A percentile compares a stretch with the other conserved stretches of the same genome.
phyloP scores from a whole-genome alignment of 2,113 vertebrate species.

The Calidris pugnax region DNA sequence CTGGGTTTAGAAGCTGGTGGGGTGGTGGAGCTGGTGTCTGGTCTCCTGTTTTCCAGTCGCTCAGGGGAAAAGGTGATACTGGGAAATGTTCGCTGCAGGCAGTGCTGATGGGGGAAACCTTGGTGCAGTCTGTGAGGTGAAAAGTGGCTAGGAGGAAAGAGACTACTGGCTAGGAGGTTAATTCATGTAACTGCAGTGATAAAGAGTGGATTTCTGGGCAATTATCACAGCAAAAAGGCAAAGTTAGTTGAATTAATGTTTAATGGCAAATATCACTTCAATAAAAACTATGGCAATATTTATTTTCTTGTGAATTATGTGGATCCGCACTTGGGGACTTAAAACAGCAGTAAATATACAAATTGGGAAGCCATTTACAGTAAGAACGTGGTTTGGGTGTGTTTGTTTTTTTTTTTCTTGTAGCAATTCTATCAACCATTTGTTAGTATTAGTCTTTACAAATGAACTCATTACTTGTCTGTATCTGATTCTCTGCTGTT shows the following conservation, averaged over 20 bases:
- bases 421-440: rapidly evolving
- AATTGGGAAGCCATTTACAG: not conserved
- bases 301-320: not conserved
- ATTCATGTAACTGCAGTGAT: rapidly evolving
- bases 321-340: no score
- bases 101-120: rapidly evolving
- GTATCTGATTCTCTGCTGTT: not conserved
- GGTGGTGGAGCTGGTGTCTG: rapidly evolving
- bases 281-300: not conserved
- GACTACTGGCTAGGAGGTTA: no score
- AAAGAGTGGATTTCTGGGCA: not conserved
- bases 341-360: not conserved
- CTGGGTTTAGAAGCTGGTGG: rapidly evolving
- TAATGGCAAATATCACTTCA: rapidly evolving
- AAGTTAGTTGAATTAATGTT: not conserved
- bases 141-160: not conserved
- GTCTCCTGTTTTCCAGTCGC: rapidly evolving
- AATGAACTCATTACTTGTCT: not conserved
- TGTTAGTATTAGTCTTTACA: not conserved
- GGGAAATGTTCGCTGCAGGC: not conserved
- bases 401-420: no score
- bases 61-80: rapidly evolving
- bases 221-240: not conserved
- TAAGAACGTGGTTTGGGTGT: not conserved
- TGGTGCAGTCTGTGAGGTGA: rapidly evolving